Percentiles rank a stretch among this genome's conserved stretches.
Evolutionary conservation across 2,797 vertebrate genomes (phyloP).

Genomic region (Coilia nasus): DNA sequence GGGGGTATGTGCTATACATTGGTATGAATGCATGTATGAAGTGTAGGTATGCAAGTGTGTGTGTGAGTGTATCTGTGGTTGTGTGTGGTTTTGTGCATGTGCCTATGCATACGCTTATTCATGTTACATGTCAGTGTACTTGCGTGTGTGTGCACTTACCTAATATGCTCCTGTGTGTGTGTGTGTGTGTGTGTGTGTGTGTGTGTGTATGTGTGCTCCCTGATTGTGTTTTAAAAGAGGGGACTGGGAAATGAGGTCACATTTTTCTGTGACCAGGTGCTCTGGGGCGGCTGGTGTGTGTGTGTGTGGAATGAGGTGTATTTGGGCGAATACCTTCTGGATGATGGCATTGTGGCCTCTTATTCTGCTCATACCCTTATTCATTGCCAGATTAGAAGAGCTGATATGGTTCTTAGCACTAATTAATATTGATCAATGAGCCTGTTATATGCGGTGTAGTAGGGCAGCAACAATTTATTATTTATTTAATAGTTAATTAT

Average conservation of each 20-base stretch:
- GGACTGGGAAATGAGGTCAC: constrained; percentile 43
- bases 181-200: not conserved
- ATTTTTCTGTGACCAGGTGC: constrained; percentile 49
- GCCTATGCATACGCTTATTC: too few relatives aligned
- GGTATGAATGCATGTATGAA: too few relatives aligned
- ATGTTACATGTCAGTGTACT: too few relatives aligned
- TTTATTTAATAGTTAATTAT: too few relatives aligned
- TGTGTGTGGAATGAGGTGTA: constrained; percentile 25
- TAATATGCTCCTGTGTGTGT: too few relatives aligned
- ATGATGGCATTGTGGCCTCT: not conserved
- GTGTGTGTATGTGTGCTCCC: not conserved
- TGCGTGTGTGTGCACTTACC: too few relatives aligned
- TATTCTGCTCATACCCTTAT: not conserved
- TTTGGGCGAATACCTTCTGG: constrained; percentile 15
- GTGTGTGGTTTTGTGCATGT: too few relatives aligned
- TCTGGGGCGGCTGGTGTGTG: constrained; percentile 35
- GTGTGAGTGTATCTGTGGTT: too few relatives aligned
- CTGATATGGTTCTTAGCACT: not conserved
- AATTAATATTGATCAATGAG: not conserved
- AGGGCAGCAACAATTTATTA: not conserved
- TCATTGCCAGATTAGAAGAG: not conserved
- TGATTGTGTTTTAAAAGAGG: constrained; percentile 21
- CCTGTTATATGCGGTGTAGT: not conserved
- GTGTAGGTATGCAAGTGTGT: too few relatives aligned
- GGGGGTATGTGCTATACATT: too few relatives aligned